A percentile compares a stretch with the other conserved stretches of the same genome.
phyloP scores from a whole-genome alignment of 2,888 invertebrate genomes.

The Orthosia cruda region DNA sequence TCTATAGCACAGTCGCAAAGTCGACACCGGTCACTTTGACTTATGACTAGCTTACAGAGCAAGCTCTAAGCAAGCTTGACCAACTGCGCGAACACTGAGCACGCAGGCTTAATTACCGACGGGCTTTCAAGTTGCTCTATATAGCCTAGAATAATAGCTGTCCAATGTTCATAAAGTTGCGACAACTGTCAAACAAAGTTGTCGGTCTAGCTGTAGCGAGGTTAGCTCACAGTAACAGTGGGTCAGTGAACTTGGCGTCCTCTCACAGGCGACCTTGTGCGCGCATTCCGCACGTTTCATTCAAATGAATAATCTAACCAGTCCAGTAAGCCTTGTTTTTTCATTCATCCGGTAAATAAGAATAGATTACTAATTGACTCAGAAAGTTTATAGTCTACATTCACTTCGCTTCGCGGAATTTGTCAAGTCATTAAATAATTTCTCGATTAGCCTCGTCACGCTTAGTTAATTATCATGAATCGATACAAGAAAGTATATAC shows the following conservation, averaged over 20 bases:
- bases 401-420: constrained; percentile 3
- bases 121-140: constrained; percentile 11
- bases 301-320: constrained; percentile 25
- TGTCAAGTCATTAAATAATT: constrained; percentile 18
- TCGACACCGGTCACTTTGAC: neutral
- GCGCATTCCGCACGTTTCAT: constrained; percentile 45
- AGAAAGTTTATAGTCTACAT: neutral
- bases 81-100: neutral
- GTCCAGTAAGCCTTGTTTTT: neutral
- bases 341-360: constrained; percentile 10
- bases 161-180: constrained; percentile 7
- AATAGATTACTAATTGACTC: neutral
- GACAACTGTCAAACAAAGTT: neutral
- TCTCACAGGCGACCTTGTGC: constrained; percentile 49
- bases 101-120: neutral
- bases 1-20: neutral
- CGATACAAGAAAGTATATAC: constrained; percentile 18
- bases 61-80: neutral
- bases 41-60: neutral
- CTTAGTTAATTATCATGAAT: constrained; percentile 1
- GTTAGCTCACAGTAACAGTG: constrained; percentile 2
- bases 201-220: neutral
- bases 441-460: constrained; percentile 6
- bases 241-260: constrained; percentile 29
- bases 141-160: constrained; percentile 2